A percentile compares a stretch with the other conserved stretches of the same genome.
phyloP scores from a whole-genome alignment of 2,888 invertebrate species.

The Lasius platythorax region DNA sequence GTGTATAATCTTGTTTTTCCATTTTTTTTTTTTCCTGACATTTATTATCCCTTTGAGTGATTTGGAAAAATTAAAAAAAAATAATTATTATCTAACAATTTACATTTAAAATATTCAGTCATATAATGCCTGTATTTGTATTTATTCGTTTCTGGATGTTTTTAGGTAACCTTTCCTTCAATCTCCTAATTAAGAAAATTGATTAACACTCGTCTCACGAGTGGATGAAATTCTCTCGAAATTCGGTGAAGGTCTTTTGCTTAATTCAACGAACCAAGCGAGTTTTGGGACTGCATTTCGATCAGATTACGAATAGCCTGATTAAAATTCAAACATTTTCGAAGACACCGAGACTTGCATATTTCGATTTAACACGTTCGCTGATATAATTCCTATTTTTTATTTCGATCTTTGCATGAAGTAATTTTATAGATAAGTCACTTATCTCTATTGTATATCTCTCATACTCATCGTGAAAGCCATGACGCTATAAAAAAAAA shows the following conservation, averaged over 20 bases:
- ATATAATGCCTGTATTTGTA: neutral
- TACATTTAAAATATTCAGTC: neutral
- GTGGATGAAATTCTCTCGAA: neutral
- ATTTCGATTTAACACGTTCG: neutral
- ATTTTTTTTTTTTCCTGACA: neutral
- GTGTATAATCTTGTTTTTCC: neutral
- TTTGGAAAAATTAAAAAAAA: neutral
- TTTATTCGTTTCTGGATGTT: neutral
- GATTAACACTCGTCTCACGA: neutral
- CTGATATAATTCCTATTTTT: neutral
- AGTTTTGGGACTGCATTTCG: slow-evolving; percentile 3
- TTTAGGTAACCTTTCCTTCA: neutral
- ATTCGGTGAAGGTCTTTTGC: slow-evolving; percentile 24
- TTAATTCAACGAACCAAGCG: slow-evolving; percentile 13
- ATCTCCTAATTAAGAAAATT: neutral
- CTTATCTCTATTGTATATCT: neutral
- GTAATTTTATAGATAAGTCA: slow-evolving; percentile 1
- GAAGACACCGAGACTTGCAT: neutral
- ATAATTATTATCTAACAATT: neutral
- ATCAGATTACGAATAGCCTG: slow-evolving; percentile 19
- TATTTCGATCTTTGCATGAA: neutral
- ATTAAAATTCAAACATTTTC: slow-evolving; percentile 31
- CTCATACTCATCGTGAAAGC: neutral
- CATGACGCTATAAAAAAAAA: neutral
- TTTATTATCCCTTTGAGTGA: neutral